Conservation (phyloP, 1,140 invertebrate species). For the Zaprionus davidi region DNA sequence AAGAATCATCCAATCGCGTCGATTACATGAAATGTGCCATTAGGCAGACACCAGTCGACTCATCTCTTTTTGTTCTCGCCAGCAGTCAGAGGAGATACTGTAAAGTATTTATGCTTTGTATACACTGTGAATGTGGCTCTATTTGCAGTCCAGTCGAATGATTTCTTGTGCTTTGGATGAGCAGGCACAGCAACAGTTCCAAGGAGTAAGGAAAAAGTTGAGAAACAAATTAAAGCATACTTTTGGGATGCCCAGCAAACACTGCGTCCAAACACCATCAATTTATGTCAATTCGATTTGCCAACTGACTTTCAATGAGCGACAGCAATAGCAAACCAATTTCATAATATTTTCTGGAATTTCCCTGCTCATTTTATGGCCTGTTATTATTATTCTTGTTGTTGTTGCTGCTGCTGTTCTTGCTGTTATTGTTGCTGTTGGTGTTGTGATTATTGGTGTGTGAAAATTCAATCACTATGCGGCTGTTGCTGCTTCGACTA, state of each 20-base stretch:
- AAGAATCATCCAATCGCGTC: background rate
- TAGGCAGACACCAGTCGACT: conserved; percentile 4
- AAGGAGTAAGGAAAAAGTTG: background rate
- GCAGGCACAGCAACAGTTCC: background rate
- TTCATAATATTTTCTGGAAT: conserved; percentile 61
- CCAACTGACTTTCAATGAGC: conserved; percentile 25
- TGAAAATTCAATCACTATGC: conserved; percentile 74
- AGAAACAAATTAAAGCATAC: conserved; percentile 39
- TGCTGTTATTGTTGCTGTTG: conserved; percentile 20
- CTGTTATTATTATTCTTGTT: conserved; percentile 44
- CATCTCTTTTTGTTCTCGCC: background rate
- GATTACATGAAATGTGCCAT: conserved; percentile 19
- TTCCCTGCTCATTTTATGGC: conserved; percentile 62
- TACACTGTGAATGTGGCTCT: background rate
- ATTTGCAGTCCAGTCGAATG: background rate
- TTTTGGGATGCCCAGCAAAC: conserved; percentile 34
- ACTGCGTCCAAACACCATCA: conserved; percentile 52
- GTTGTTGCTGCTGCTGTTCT: conserved; percentile 24
- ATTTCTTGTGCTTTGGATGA: too few relatives aligned
- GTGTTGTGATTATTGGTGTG: conserved; percentile 56
- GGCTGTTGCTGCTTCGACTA: conserved; percentile 35
- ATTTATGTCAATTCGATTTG: conserved; percentile 80
- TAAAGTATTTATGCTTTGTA: background rate
- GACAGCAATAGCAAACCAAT: conserved; percentile 43
- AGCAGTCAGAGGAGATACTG: background rate